Percentiles rank a stretch among this genome's conserved stretches.
Evolutionary conservation across 2,888 invertebrate species (phyloP).

Genomic region (Patella caerulea): DNA sequence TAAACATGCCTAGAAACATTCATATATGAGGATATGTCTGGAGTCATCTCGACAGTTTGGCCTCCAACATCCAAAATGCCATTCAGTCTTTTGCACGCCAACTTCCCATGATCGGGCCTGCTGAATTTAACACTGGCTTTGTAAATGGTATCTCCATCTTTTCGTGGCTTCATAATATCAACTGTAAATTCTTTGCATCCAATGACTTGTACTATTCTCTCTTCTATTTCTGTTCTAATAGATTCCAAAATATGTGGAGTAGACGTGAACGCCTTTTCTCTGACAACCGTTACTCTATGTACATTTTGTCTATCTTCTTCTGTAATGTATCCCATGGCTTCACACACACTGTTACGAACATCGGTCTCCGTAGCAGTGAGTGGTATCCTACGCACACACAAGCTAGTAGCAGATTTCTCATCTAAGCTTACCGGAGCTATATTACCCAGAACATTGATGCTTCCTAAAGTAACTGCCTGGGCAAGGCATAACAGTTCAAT

Average conservation of each 20-base stretch:
- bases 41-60: conserved; percentile 33
- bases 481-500: conserved; percentile 38
- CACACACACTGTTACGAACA: conserved; percentile 29
- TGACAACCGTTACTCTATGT: conserved; percentile 16
- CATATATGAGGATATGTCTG: conserved; percentile 37
- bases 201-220: conserved; percentile 24
- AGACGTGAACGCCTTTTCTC: conserved; percentile 10
- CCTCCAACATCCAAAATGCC: conserved; percentile 19
- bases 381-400: conserved; percentile 29
- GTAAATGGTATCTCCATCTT: conserved; percentile 32
- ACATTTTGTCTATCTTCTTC: neutral
- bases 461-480: neutral
- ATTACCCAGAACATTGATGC: conserved; percentile 7
- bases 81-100: conserved; percentile 30
- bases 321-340: conserved; percentile 3
- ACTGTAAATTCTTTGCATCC: conserved; percentile 29
- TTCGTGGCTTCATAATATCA: conserved; percentile 30
- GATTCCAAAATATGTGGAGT: conserved; percentile 9
- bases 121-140: conserved; percentile 42
- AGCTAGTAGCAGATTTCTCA: conserved; percentile 18
- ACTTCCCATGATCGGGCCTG: conserved; percentile 43
- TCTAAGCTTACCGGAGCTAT: conserved; percentile 16
- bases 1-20: conserved; percentile 34
- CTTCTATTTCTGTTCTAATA: conserved; percentile 23
- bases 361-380: conserved; percentile 35